A percentile compares a stretch with the other conserved stretches of the same genome.
These are phyloP conservation scores for Drosophila longiperda DNA, from an alignment of 2,888 invertebrate genomes.

Conservation along the genomic window DNA sequence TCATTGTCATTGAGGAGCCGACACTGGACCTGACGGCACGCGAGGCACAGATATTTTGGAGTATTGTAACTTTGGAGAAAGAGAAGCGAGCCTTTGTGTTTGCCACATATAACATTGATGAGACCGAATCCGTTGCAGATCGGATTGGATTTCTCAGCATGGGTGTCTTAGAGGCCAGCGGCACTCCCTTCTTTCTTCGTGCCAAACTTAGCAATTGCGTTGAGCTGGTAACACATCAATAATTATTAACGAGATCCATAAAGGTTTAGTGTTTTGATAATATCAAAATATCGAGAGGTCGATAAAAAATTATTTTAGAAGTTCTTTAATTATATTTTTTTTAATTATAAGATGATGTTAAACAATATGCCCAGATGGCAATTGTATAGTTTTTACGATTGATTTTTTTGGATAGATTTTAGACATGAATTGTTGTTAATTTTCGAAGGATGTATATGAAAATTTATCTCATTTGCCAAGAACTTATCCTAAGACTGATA, in stretches of 20 bases:
- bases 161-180: conserved; percentile 91
- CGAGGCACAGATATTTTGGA: conserved; percentile 92
- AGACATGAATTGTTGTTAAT: background rate
- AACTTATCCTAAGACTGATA: background rate
- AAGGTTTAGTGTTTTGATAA: background rate
- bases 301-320: background rate
- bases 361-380: background rate
- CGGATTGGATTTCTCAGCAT: conserved; percentile 94
- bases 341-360: background rate
- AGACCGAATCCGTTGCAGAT: conserved; percentile 93
- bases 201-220: conserved; percentile 92
- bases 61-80: conserved; percentile 89
- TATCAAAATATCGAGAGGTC: background rate
- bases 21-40: conserved; percentile 87
- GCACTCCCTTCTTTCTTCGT: conserved; percentile 92
- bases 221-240: conserved; percentile 86
- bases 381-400: background rate
- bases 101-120: conserved; percentile 94
- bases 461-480: background rate
- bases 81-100: conserved; percentile 90
- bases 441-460: background rate
- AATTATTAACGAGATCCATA: background rate
- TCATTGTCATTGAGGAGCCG: conserved; percentile 80
- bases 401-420: background rate
- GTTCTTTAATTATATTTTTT: background rate